Evolutionary conservation across 2,797 vertebrate genomes (phyloP), one percentile per base, ranked within the genome.

Genomic region (Sandelia bainsii): DNA sequence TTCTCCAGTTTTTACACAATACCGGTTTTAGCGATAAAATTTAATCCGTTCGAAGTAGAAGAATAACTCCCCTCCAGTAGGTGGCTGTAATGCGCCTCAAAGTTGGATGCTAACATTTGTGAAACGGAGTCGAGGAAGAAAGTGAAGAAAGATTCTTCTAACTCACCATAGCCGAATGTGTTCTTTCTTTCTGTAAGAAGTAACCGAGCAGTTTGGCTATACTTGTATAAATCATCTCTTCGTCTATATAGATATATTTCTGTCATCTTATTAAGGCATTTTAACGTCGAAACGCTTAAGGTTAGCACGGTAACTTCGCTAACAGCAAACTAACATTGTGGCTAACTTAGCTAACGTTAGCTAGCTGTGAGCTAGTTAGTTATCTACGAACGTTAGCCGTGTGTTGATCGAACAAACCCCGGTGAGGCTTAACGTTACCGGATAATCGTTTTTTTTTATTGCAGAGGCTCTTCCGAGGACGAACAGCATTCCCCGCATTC

Each of bases 381-480:
- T 45, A 63, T 12, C 42, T 16, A 37, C 14, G 12, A 13, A 13
- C 16, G 5, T 44, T 17, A 44, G 37, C 58, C 23, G 61, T 52
- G 39, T 65, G 27, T 57, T 46, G 7, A 23, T 12, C 32, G 22
- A 48, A 11, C 9, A 23, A 32, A 51, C 29, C 13, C 12, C 2
- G 0, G 19, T 0, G 53, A 62, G 62, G 75, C 67, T 71, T 58
- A 20, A 16, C 10, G 6, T 32, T 32, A 32, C 29, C 6, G 1
- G 29, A 69, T 62, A 70, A 69, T 44, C 79, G 50, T 65, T 42
- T 25, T 65, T 42, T 25, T 77, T 37, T 37, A 10, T 51, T 73
- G 54, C 9, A 49, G 48, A 70, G n/a, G 22, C 27, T 54, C 14
- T 4, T 0, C 12, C 5, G 20, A 56, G 27, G n/a, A 75, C 7